A percentile compares a stretch with the other conserved stretches of the same genome.
These are phyloP conservation scores for Therioaphis trifolii DNA, from an alignment of 2,888 invertebrate genomes.

Conservation along the genomic window DNA sequence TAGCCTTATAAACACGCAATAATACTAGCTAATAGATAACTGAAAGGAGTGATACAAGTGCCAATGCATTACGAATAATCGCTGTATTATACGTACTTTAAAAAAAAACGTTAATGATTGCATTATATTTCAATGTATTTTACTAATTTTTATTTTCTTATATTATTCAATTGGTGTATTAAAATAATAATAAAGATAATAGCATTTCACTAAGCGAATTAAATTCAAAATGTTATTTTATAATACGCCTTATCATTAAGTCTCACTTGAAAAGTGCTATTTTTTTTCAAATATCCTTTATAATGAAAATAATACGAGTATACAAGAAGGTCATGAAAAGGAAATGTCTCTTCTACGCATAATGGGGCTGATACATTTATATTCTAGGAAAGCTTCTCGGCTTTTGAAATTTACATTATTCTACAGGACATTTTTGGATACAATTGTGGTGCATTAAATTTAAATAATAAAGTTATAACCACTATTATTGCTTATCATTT, in stretches of 20 bases:
- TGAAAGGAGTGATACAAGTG: too few species aligned
- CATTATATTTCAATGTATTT: too few species aligned
- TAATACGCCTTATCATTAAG: neutral
- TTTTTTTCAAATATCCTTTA: neutral
- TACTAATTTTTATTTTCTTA: too few species aligned
- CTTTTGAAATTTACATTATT: conserved; percentile 36
- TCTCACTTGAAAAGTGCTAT: neutral
- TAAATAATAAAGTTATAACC: conserved; percentile 25
- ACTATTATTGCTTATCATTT: neutral
- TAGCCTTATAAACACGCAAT: too few species aligned
- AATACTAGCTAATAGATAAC: too few species aligned
- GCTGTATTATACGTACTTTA: too few species aligned
- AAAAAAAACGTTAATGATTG: too few species aligned
- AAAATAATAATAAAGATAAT: neutral
- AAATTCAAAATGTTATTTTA: neutral
- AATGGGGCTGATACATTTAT: conserved; percentile 24
- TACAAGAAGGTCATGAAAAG: neutral
- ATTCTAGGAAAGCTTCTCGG: conserved; percentile 16
- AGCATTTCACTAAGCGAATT: neutral
- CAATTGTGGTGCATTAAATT: neutral
- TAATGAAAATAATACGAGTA: conserved; percentile 14
- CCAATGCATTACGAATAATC: too few species aligned
- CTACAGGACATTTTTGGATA: conserved; percentile 15
- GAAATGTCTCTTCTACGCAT: conserved; percentile 8
- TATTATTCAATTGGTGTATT: too few species aligned